Percentiles rank a stretch among this genome's conserved stretches.
phyloP scores from a whole-genome alignment of 2,797 vertebrate species.

The Salmo trutta region DNA sequence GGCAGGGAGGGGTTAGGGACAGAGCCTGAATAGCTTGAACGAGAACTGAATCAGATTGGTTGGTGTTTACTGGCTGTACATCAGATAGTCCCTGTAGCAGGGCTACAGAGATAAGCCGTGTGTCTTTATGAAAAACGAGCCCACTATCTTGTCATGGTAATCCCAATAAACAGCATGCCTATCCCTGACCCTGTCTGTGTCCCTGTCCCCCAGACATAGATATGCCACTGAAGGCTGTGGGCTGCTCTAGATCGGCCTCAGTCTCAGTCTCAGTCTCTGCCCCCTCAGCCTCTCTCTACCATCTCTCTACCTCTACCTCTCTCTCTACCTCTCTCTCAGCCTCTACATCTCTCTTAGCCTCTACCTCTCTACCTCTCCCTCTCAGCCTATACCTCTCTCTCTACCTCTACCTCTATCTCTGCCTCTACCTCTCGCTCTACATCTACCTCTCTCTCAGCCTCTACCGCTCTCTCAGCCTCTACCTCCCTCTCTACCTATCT shows the following conservation, averaged over 20 bases:
- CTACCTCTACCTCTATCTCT: not conserved
- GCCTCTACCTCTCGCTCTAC: not conserved
- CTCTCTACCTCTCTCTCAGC: not conserved
- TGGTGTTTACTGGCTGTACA: conserved; percentile 70
- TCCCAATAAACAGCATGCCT: conserved; percentile 63
- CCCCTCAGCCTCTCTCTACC: not conserved
- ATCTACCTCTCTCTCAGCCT: not conserved
- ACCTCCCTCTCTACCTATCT: conserved; percentile 24
- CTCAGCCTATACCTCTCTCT: not conserved
- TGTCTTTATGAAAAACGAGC: conserved; percentile 71
- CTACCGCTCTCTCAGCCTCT: not conserved
- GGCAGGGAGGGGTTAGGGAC: conserved; percentile 43
- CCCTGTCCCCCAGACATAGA: not conserved
- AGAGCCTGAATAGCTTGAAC: conserved; percentile 64
- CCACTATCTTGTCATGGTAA: conserved; percentile 46
- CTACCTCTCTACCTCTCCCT: not conserved
- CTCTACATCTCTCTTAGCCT: not conserved
- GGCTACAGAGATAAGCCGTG: conserved; percentile 68
- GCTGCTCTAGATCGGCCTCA: not conserved
- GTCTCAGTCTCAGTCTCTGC: not conserved
- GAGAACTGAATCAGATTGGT: conserved; percentile 62
- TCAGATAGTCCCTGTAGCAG: conserved; percentile 74
- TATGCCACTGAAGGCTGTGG: not conserved
- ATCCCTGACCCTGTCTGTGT: not conserved
- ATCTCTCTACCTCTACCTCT: not conserved